Base-by-base conservation (phyloP, 1,140 invertebrate species). In the Pseudomyrmex sp. region DNA sequence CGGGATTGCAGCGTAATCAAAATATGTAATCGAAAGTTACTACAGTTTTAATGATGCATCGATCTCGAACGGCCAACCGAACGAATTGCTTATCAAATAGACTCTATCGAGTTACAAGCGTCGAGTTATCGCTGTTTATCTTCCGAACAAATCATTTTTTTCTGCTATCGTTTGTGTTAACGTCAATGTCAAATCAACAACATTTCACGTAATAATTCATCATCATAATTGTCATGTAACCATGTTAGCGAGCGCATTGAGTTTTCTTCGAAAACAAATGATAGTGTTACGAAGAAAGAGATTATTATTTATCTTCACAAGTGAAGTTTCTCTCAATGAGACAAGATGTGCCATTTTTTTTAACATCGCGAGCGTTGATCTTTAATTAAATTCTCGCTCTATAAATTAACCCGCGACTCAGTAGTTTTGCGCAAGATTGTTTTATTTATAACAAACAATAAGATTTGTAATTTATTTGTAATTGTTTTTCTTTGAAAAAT, bases 1-100 rank as follows among this genome's bases (percentile, higher is more conserved):
- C 44, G 56, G 46, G 44, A 46, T 79, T 58, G 44, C 65, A 58
- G 58, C 46, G 52, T 70, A 77, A 77, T 80, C n/a, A n/a, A 59
- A 35, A 35, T 35, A 61, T 61, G 12, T 35, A 23, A 15, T 48
- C 65, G 54, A 79, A 69, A 79, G 35, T 70, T 70, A 56, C 20
- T 50, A 59, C 3, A 61, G 48, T 80, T 72, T 59, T 59, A 70
- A 80, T 48, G n/a, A 58, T 23, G 18, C 50, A 50, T 35, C 35
- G 23, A 59, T 12, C 15, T 20, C 35, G 35, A 5, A 35, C 3
- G 20, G 20, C 15, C 76, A 58, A 35, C 50, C 48, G 1, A 50
- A 70, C 9, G 10, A 59, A 50, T 59, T 15, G 23, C 23, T 72
- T 72, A 61, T 79, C 65, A 15, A 18, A 58, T 10, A 18, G n/a